Base-by-base conservation (phyloP, 2,888 invertebrate species). In the Oscheius sp. region DNA sequence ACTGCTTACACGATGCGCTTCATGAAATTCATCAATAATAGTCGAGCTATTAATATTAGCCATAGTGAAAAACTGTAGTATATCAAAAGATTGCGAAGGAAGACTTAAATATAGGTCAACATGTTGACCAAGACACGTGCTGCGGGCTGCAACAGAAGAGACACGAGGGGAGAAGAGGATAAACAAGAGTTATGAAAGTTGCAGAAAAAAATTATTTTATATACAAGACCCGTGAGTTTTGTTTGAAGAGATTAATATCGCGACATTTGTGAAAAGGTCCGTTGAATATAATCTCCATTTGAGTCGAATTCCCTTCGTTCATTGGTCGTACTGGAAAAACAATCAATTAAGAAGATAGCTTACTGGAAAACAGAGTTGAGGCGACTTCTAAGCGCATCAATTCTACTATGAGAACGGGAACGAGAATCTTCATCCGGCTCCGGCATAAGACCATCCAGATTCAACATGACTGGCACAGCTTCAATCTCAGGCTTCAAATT, bases 231-330 rank as follows among this genome's bases (percentile, higher is more conserved):
- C n/a, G n/a, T n/a, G n/a, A n/a, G n/a, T n/a, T n/a, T n/a, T n/a
- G 5, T 41, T 41, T 3, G 14, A 20, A 41, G 41, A 41, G 14
- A 41, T 64, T 24, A 64, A 22, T 64, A 64, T 8, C 64, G 50
- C 20, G 64, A 64, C 64, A 64, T 64, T 30, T 64, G 64, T 6
- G 64, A 64, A 26, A 51, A 64, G 14, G 50, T 36, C 2, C 64
- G 20, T 17, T 30, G 28, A 12, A 38, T 36, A 36, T 64, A 64
- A n/a, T 30, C 51, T 5, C 64, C 64, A 33, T 64, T 51, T 6
- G 36, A 17, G 33, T 64, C 51, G 41, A 64, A 64, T 30, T 64
- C 64, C 32, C 49, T 62, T 47, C 38, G 47, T 8, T 62, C 49
- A 36, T 36, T 47, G 8, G 44, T 45, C 9, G 44, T 17, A 5